These are phyloP conservation scores for Platysteira castanea DNA, from an alignment of 2,113 vertebrate genomes.

Conservation along the genomic window DNA sequence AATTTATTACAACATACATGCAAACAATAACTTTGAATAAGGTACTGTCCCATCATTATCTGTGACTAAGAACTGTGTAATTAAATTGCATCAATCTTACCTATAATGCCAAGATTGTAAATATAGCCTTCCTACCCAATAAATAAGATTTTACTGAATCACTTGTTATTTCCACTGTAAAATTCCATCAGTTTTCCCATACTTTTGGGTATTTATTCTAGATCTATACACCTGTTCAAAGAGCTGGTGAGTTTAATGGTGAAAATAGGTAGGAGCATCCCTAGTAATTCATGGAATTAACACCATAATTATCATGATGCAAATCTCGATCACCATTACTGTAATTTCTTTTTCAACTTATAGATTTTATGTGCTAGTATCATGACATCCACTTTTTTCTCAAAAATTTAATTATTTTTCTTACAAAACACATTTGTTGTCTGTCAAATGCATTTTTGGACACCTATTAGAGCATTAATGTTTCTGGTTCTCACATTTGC, in stretches of 20 bases:
- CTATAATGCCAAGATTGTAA: neutral
- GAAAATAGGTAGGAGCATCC: neutral
- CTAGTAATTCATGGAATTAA: neutral
- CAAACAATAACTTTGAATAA: neutral
- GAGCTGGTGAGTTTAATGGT: neutral
- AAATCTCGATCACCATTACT: neutral
- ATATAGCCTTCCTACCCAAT: neutral
- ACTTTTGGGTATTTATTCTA: neutral
- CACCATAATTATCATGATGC: neutral
- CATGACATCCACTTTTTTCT: neutral
- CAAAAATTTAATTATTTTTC: neutral
- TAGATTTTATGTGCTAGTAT: neutral
- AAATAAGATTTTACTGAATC: neutral
- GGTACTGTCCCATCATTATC: neutral
- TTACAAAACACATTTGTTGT: neutral
- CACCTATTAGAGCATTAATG: neutral
- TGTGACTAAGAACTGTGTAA: neutral
- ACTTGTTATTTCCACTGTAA: neutral
- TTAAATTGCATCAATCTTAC: neutral
- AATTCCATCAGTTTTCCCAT: neutral
- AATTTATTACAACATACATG: neutral
- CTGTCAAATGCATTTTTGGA: neutral
- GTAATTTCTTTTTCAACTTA: neutral
- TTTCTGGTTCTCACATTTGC: neutral
- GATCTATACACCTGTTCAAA: neutral